Evolutionary conservation across 2,888 invertebrate genomes (phyloP), one percentile per base, ranked within the genome.

Genomic region (Eupithecia inturbata): DNA sequence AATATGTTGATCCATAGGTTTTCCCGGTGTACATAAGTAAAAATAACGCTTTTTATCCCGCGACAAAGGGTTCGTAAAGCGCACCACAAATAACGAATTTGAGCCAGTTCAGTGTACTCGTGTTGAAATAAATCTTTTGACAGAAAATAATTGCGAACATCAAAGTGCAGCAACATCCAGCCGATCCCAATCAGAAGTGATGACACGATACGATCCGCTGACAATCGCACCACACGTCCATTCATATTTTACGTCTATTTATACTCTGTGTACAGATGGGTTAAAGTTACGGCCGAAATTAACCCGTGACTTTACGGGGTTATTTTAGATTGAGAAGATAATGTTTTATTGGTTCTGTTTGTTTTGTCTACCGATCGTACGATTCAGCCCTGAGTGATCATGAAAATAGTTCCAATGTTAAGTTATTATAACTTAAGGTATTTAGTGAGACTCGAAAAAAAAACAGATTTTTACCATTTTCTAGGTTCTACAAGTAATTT

Each of bases 261-360:
- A 14, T 26, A 57, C 22, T 53, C 53, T 57, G 57, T 4, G 57
- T 39, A 62, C 62, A 62, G 45, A 39, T 28, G 70, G 36, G 28
- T 45, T 26, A 33, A 71, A 33, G 64, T 53, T 57, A 66, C 19
- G 28, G 31, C 31, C 19, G 64, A 64, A 64, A 64, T 64, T 64
- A 64, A 64, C 64, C 64, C 64, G 36, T 22, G 64, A 36, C 36
- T 64, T 64, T 33, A 57, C 33, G 64, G n/a, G 62, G 64, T 64
- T 64, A 64, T 64, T 64, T 64, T 64, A 64, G 64, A 62, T 62
- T 62, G 3, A 26, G 26, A 26, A 5, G 57, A 57, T 57, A 57
- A 57, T 26, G 57, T 57, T 57, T 57, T 57, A 57, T 57, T 22
- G 57, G 57, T 26, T 57, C 12, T 26, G 57, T 57, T 57, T 57